Conservation (phyloP, 2,113 vertebrate species). For the Cavia aperea region DNA sequence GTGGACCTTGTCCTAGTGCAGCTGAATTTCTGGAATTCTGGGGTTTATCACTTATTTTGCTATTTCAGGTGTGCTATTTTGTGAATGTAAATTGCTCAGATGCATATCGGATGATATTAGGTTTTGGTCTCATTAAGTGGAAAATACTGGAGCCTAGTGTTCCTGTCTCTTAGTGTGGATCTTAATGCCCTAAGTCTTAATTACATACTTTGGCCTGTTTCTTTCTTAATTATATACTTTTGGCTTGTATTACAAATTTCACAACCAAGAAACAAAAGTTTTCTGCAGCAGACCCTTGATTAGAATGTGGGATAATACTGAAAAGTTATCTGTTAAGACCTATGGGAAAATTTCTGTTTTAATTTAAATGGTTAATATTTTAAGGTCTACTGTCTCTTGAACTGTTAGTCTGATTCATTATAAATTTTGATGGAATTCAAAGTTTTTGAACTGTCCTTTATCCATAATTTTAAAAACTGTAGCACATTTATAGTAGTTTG, state of each 20-base stretch:
- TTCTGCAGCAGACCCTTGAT: background rate
- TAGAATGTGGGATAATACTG: background rate
- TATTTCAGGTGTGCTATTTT: background rate
- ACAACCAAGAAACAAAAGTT: background rate
- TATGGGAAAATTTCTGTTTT: background rate
- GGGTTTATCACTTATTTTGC: conserved; percentile 12
- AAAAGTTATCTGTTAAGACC: background rate
- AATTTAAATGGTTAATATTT: background rate
- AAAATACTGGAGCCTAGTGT: background rate
- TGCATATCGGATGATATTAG: background rate
- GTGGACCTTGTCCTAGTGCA: background rate
- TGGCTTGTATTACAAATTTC: background rate
- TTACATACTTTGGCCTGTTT: too few species aligned
- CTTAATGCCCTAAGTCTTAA: background rate
- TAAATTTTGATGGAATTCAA: background rate
- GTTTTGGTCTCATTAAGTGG: background rate
- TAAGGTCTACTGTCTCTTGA: background rate
- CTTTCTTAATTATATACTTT: too few species aligned
- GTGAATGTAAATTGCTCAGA: background rate
- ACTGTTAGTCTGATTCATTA: background rate
- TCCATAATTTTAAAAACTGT: background rate
- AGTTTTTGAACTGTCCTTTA: background rate
- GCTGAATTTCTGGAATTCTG: background rate
- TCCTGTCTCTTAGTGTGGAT: background rate
- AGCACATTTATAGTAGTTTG: background rate